phyloP scores from a whole-genome alignment of 2,888 invertebrate genomes.

The Tipula confusa region DNA sequence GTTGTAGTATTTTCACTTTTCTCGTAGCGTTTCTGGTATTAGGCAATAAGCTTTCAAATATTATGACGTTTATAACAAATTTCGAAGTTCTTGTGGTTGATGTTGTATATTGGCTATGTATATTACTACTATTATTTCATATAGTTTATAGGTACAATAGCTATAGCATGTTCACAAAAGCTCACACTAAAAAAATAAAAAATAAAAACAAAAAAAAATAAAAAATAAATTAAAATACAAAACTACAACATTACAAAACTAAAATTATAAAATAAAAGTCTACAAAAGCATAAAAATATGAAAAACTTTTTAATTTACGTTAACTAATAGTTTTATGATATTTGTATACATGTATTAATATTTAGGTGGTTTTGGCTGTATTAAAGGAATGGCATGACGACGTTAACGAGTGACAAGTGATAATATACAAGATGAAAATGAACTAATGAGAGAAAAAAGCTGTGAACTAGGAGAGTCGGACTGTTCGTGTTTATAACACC shows the following conservation, averaged over 20 bases:
- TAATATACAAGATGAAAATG: background rate
- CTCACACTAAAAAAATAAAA: background rate
- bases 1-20: background rate
- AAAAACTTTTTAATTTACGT: background rate
- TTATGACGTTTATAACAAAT: background rate
- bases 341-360: background rate
- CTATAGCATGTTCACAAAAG: background rate
- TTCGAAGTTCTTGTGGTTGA: background rate
- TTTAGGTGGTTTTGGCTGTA: background rate
- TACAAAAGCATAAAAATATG: background rate
- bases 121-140: background rate
- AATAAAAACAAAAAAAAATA: background rate
- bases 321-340: background rate
- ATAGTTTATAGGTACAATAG: background rate
- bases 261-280: background rate
- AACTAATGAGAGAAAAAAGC: too few relatives aligned
- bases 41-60: background rate
- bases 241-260: background rate
- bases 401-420: background rate
- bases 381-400: background rate
- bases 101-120: background rate
- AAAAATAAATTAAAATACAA: background rate
- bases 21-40: background rate
- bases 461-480: too few relatives aligned
- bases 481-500: too few relatives aligned